These are phyloP conservation scores for Cynopterus sphinx DNA, from an alignment of 2,797 vertebrate genomes.

Conservation along the genomic window DNA sequence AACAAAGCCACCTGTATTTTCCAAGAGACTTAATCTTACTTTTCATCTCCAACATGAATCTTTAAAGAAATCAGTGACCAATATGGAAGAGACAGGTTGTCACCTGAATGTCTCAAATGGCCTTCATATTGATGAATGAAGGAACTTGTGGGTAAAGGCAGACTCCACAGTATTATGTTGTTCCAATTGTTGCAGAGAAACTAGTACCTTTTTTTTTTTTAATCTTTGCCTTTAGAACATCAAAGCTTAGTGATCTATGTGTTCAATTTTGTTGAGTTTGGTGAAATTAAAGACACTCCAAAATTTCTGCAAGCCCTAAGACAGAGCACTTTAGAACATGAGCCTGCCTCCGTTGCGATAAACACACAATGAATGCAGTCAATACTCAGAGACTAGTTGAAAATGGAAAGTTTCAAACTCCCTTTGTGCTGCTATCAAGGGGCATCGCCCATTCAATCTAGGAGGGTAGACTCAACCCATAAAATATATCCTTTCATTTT, in stretches of 20 bases:
- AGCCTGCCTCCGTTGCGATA: background rate
- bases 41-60: background rate
- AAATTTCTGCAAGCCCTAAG: constrained; percentile 8
- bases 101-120: background rate
- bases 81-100: background rate
- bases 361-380: constrained; percentile 62
- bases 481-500: constrained; percentile 60
- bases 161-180: background rate
- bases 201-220: background rate
- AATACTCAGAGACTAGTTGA: background rate
- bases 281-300: constrained; percentile 51
- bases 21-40: background rate
- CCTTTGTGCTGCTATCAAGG: constrained; percentile 54
- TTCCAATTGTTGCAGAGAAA: background rate
- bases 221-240: constrained; percentile 38
- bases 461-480: background rate
- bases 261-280: constrained; percentile 39
- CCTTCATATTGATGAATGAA: background rate
- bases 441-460: background rate
- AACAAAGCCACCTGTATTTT: background rate
- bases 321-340: constrained; percentile 18
- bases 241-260: constrained; percentile 23
- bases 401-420: constrained; percentile 31
- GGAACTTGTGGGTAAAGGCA: background rate
- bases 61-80: constrained; percentile 10